phyloP scores from a whole-genome alignment of 1,140 invertebrate species.

The Drosophila hydei region DNA sequence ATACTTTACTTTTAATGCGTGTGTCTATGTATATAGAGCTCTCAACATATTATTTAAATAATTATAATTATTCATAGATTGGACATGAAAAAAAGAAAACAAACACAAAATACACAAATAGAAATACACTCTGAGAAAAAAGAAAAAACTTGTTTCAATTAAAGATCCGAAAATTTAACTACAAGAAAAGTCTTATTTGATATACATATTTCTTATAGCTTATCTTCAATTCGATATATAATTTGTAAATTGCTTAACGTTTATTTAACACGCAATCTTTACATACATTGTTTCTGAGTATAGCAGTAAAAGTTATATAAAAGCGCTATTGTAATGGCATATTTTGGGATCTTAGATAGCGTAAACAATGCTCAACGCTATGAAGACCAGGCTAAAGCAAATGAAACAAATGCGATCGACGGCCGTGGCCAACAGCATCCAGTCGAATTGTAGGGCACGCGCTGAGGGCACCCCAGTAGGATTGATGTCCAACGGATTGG shows the following conservation, averaged over 20 bases:
- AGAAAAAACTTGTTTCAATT: neutral
- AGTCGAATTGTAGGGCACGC: conserved; percentile 85
- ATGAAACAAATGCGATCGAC: conserved; percentile 87
- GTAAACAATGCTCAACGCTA: conserved; percentile 85
- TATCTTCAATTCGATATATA: too few relatives aligned
- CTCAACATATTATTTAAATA: conserved; percentile 31
- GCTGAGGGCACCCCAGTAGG: conserved; percentile 80
- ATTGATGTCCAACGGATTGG: conserved; percentile 72
- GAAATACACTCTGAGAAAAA: conserved; percentile 16
- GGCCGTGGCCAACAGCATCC: conserved; percentile 86
- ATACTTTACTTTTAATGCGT: conserved; percentile 22
- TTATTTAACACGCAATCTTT: too few relatives aligned
- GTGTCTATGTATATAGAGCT: conserved; percentile 38
- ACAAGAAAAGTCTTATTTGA: too few relatives aligned
- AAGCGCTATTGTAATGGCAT: too few relatives aligned
- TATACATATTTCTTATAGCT: too few relatives aligned
- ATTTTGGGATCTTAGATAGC: conserved; percentile 73
- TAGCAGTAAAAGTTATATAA: neutral
- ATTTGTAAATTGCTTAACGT: too few relatives aligned
- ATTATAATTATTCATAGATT: conserved; percentile 56
- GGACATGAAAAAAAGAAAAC: conserved; percentile 45
- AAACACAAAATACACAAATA: conserved; percentile 43
- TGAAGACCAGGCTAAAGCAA: conserved; percentile 84
- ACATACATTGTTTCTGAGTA: neutral
- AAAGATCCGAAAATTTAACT: too few relatives aligned